A percentile compares a stretch with the other conserved stretches of the same genome.
Conservation (phyloP, 2,888 invertebrate genomes). For the Anticlea derivata region DNA sequence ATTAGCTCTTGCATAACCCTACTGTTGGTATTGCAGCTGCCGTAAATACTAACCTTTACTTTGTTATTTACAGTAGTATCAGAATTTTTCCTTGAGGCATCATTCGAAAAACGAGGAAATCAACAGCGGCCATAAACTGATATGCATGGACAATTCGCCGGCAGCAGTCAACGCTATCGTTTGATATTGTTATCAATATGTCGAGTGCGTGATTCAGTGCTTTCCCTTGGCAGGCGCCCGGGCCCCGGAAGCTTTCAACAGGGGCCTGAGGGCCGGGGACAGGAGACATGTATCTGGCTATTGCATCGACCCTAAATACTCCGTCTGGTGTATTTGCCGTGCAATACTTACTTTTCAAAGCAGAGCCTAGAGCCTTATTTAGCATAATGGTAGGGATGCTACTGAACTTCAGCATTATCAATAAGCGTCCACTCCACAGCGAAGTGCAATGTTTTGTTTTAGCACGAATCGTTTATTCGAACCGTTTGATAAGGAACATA, state of each 20-base stretch:
- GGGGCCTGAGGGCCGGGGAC: neutral
- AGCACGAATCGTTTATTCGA: neutral
- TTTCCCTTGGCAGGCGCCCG: neutral
- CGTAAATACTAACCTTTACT: slow-evolving; percentile 2
- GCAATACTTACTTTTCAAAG: slow-evolving; percentile 8
- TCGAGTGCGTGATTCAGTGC: slow-evolving; percentile 7
- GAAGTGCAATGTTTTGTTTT: slow-evolving; percentile 4
- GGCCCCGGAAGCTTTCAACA: neutral
- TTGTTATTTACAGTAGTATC: neutral
- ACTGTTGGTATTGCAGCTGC: neutral
- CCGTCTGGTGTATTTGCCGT: slow-evolving; percentile 3
- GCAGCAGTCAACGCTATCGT: neutral
- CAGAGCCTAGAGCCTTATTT: slow-evolving; percentile 14
- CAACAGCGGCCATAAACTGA: neutral
- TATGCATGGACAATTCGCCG: neutral
- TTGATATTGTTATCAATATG: slow-evolving; percentile 4
- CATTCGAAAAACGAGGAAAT: neutral
- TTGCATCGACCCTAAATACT: slow-evolving; percentile 10
- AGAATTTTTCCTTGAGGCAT: neutral
- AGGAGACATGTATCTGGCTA: slow-evolving; percentile 1
- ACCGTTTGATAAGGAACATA: neutral
- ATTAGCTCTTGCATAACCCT: slow-evolving; percentile 1
- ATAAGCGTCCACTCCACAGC: neutral
- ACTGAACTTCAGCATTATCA: slow-evolving; percentile 8
- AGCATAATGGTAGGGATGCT: neutral